Percentiles rank a stretch among this genome's conserved stretches.
These are phyloP conservation scores for Nettapus auritus DNA, from an alignment of 2,113 vertebrate genomes.

Conservation along the genomic window DNA sequence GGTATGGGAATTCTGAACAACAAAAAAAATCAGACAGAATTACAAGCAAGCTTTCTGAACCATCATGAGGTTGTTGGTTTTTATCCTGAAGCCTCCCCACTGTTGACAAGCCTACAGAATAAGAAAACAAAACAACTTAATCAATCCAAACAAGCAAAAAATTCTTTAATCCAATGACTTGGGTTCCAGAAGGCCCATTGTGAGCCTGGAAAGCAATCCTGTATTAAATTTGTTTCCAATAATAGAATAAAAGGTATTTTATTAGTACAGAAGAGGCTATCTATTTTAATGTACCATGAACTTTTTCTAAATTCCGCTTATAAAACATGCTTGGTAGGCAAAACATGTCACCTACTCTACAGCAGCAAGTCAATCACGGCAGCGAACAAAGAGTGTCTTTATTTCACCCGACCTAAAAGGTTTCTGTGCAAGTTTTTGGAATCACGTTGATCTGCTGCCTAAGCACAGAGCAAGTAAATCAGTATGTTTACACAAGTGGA, in stretches of 20 bases:
- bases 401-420: conserved; percentile 35
- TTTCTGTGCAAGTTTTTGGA: conserved; percentile 39
- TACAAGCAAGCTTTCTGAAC: not conserved
- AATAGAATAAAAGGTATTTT: conserved; percentile 50
- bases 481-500: conserved; percentile 52
- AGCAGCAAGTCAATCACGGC: conserved; percentile 39
- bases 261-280: conserved; percentile 41
- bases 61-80: not conserved
- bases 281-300: conserved; percentile 57
- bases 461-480: conserved; percentile 29
- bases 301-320: conserved; percentile 51
- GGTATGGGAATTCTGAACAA: not conserved
- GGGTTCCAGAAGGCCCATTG: not conserved
- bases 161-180: not conserved
- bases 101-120: not conserved
- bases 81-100: not conserved
- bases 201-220: conserved; percentile 4
- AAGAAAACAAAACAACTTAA: not conserved
- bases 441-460: not conserved
- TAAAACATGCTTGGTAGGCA: conserved; percentile 65
- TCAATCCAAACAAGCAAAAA: not conserved
- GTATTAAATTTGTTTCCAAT: conserved; percentile 7
- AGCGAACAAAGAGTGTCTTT: conserved; percentile 49
- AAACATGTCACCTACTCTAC: conserved; percentile 57
- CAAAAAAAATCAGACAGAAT: not conserved